Evolutionary conservation across 2,113 vertebrate genomes (phyloP), one percentile per base, ranked within the genome.

Genomic region (Peromyscus polionotus): DNA sequence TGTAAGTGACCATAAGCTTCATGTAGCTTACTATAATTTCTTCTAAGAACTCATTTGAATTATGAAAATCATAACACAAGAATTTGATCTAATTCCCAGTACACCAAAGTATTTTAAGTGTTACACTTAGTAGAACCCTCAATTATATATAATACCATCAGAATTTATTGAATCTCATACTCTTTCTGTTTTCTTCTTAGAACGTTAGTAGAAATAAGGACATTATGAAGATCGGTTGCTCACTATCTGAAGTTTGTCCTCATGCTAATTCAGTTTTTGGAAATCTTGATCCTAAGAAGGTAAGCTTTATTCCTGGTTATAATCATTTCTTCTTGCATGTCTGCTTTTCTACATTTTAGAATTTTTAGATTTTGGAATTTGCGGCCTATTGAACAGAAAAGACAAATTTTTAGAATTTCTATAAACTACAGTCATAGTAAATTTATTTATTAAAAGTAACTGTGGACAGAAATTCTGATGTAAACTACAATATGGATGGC

Each of bases 201-300:
- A 97, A 84, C 97, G 90, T 98, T 76, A 97, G 1, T 95, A 98
- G 91, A 80, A 98, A 96, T 95, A 90, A 97, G 57, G 98, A 98
- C 42, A 98, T 99, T 86, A 91, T 98, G 93, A 97, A 98, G 97
- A 96, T 98, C 94, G 95, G 92, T 86, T 92, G 48, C 92, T 95
- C 0, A 0, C 95, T 99, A n/a, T 98, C 97, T 91, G 98, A 98
- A 97, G 96, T 96, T 97, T 99, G 98, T 97, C 98, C 98, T 76
- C 48, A n/a, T 93, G 98, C 97, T 96, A 98, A 83, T 61, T 96
- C 97, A 85, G 96, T 97, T 97, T 98, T 98, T 98, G 98, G 98
- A 94, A 98, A 95, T 97, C 97, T 96, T 96, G 98, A 97, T 96
- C 97, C 98, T 91, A 97, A 88, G 63, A 99, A 98, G 98, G 98